phyloP scores from a whole-genome alignment of 2,888 invertebrate genomes.

The Melieria crassipennis region DNA sequence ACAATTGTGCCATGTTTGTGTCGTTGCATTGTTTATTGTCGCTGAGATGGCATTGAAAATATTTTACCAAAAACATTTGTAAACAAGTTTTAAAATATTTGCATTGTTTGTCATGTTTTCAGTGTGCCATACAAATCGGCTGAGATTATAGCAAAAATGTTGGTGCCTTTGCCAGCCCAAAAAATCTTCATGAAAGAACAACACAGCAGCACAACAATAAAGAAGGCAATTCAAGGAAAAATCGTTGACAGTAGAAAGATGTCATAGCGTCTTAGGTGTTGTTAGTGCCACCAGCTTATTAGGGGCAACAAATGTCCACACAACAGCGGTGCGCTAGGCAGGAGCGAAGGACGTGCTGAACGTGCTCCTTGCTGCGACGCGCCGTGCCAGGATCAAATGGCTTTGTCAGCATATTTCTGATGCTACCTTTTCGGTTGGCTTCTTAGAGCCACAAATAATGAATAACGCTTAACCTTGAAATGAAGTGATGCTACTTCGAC shows the following conservation, averaged over 20 bases:
- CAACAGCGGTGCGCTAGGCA: not conserved
- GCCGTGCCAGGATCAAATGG: too few species aligned
- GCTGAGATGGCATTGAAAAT: slow-evolving; percentile 49
- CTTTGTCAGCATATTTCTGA: too few species aligned
- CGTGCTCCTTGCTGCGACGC: too few species aligned
- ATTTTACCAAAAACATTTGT: slow-evolving; percentile 58
- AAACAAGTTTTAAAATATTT: slow-evolving; percentile 57
- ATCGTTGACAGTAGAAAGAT: slow-evolving; percentile 44
- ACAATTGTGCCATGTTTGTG: not conserved
- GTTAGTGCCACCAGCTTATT: slow-evolving; percentile 60
- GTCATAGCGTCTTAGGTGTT: slow-evolving; percentile 60
- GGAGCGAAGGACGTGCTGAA: not conserved
- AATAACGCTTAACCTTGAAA: too few species aligned
- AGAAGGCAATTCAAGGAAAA: not conserved
- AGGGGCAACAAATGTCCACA: slow-evolving; percentile 46
- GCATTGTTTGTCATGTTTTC: slow-evolving; percentile 44
- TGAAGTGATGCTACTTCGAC: too few species aligned
- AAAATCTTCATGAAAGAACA: not conserved
- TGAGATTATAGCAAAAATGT: too few species aligned
- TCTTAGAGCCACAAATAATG: too few species aligned
- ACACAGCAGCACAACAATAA: not conserved
- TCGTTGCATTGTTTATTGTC: slow-evolving; percentile 15
- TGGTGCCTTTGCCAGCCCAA: too few species aligned
- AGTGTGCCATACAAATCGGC: too few species aligned
- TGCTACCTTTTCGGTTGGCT: too few species aligned